phyloP scores from a whole-genome alignment of 2,888 invertebrate species.

The Arge pagana region DNA sequence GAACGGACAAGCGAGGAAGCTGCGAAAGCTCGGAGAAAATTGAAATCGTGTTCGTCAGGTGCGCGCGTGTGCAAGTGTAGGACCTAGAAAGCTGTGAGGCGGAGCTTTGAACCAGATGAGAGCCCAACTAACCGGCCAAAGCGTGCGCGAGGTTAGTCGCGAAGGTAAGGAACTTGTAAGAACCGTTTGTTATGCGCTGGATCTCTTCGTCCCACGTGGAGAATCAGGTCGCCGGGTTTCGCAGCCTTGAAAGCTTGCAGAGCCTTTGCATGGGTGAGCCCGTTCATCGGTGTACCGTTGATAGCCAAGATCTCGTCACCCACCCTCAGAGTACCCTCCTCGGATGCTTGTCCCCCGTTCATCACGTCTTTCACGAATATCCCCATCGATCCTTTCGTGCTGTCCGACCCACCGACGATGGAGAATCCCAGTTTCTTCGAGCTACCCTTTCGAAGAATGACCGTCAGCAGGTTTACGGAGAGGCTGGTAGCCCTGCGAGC shows the following conservation, averaged over 20 bases:
- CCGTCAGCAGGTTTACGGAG: conserved; percentile 47
- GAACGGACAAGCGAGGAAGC: not conserved
- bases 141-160: conserved; percentile 27
- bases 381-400: conserved; percentile 65
- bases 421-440: conserved; percentile 68
- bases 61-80: not conserved
- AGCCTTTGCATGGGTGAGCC: conserved; percentile 65
- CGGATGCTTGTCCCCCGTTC: conserved; percentile 66
- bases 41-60: not conserved
- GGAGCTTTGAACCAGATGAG: no score
- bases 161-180: conserved; percentile 16
- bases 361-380: conserved; percentile 69
- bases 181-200: conserved; percentile 49
- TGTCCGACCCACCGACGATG: conserved; percentile 69
- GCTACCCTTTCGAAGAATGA: conserved; percentile 63
- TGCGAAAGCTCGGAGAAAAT: not conserved
- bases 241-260: conserved; percentile 66
- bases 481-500: conserved; percentile 43
- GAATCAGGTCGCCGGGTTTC: conserved; percentile 63
- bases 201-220: conserved; percentile 61
- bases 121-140: conserved; percentile 43
- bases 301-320: conserved; percentile 68
- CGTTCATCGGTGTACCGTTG: conserved; percentile 63
- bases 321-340: conserved; percentile 64
- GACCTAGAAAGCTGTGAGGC: no score